A percentile compares a stretch with the other conserved stretches of the same genome.
phyloP scores from a whole-genome alignment of 2,113 vertebrate genomes.

The Cairina moschata region DNA sequence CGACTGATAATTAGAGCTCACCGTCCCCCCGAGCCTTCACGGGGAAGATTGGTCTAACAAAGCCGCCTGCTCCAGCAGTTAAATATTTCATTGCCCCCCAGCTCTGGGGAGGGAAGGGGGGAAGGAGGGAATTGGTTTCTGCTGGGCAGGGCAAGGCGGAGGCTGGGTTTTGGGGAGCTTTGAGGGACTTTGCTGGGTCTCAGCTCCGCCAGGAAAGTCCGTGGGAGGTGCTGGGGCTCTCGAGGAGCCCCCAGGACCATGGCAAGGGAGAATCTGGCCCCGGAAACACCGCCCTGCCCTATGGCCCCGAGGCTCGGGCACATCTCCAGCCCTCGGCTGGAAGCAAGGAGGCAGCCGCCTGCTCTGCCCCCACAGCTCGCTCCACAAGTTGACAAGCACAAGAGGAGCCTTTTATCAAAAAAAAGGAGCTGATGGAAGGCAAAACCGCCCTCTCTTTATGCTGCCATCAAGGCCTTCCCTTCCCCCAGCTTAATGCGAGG shows the following conservation, averaged over 20 bases:
- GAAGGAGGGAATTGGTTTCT: background rate
- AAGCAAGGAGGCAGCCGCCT: background rate
- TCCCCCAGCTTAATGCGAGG: background rate
- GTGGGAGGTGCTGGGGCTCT: no score
- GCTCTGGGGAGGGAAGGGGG: background rate
- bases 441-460: slow-evolving; percentile 39
- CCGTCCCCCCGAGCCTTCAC: slow-evolving; percentile 49
- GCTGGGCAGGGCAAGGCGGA: no score
- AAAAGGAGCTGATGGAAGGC: slow-evolving; percentile 16
- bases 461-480: slow-evolving; percentile 21
- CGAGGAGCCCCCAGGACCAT: background rate
- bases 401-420: background rate
- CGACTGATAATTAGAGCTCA: slow-evolving; percentile 68
- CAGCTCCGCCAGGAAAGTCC: background rate
- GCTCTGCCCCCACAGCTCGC: background rate
- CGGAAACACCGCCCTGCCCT: no score
- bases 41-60: slow-evolving; percentile 65
- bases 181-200: background rate
- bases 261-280: no score
- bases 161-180: background rate
- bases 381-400: background rate
- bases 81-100: slow-evolving; percentile 33
- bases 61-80: slow-evolving; percentile 50
- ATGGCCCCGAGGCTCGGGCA: background rate
- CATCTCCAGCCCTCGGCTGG: background rate